A percentile compares a stretch with the other conserved stretches of the same genome.
Conservation (phyloP, 2,113 vertebrate genomes). For the Bufo bufo region DNA sequence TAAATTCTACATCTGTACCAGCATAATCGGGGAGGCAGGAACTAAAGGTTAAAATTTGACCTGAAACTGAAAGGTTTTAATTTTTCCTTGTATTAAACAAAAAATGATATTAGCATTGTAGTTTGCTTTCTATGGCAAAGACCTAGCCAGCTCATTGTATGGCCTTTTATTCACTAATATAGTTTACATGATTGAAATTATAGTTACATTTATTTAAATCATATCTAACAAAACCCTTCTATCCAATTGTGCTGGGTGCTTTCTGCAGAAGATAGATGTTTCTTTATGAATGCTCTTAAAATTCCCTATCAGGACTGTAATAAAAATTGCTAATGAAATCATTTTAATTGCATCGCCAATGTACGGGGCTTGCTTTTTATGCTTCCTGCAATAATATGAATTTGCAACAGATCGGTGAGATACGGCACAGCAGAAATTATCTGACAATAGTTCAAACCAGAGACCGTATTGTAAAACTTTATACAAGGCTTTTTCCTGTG, state of each 20-base stretch:
- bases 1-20: too few species aligned
- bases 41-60: background rate
- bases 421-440: background rate
- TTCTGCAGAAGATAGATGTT: background rate
- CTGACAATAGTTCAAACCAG: background rate
- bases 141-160: background rate
- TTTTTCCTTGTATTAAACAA: background rate
- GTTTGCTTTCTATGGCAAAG: background rate
- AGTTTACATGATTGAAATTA: slow-evolving; percentile 2
- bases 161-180: slow-evolving; percentile 9
- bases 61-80: background rate
- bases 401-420: background rate
- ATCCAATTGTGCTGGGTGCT: background rate
- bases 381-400: background rate
- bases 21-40: background rate
- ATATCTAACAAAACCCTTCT: background rate
- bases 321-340: slow-evolving; percentile 25
- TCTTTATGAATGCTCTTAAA: slow-evolving; percentile 27
- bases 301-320: background rate
- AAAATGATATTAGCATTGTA: background rate
- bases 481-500: background rate
- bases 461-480: background rate
- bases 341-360: slow-evolving; percentile 31
- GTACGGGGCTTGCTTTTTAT: background rate
- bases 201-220: slow-evolving; percentile 19